Evolutionary conservation across 2,888 invertebrate genomes (phyloP), one percentile per base, ranked within the genome.

Genomic region (Brassicogethes aeneus): DNA sequence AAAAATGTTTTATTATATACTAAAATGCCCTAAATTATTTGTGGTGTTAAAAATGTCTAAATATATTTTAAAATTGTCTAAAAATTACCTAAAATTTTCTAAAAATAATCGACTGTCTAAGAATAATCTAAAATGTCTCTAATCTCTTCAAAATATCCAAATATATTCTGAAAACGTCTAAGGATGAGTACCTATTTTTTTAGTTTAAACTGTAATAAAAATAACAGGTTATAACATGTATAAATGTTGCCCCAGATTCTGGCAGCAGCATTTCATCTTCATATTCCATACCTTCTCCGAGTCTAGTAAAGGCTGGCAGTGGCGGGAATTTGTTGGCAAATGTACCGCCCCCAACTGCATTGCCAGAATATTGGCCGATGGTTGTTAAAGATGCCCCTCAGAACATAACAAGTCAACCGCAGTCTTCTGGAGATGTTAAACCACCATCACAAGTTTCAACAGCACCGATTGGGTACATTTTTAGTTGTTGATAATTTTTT

Each of bases 301-400:
- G 23, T 23, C 5, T 23, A 10, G 23, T 23, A 10, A 23, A 23
- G 5, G 23, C 23, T 10, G 23, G 23, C 10, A 23, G 23, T 23
- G 10, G 5, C 23, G 77, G 76, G 32, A 81, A 79, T 60, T 59
- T 82, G 43, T 60, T 83, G 39, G 80, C 82, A 1, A 81, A 76
- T 54, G 75, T 83, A n/a, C 74, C 80, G 34, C 83, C 83, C 3
- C 83, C 83, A 1, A 71, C 76, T 16, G 76, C 78, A 51, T 66
- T 83, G 32, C 83, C 82, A 1, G 81, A 76, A 61, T 83, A 82
- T 47, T 73, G 42, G 66, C 73, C 32, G 37, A 39, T 50, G 13
- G 37, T 54, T 16, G 42, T 47, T 15, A 40, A 49, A 46, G 42
- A 41, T 45, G 3, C 56, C 44, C 14, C 23, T 39, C 8, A 8